A percentile compares a stretch with the other conserved stretches of the same genome.
Evolutionary conservation across 2,113 vertebrate genomes (phyloP).

Genomic region (Xiphophorus hellerii): DNA sequence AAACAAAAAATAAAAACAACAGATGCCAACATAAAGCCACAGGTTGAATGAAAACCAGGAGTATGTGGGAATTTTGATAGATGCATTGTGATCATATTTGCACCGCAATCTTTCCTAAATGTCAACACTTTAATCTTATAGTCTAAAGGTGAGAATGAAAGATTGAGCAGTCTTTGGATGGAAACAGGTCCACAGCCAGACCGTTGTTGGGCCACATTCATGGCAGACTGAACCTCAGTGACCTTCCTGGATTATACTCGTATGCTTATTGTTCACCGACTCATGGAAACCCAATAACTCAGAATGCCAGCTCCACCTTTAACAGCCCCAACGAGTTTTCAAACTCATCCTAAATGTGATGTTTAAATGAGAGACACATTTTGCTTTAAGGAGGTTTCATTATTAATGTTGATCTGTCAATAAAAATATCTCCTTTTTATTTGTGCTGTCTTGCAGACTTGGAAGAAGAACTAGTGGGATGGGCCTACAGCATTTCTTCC

Average conservation of each 20-base stretch:
- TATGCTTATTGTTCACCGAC: slow-evolving; percentile 9
- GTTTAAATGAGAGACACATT: slow-evolving; percentile 29
- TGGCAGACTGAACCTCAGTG: neutral
- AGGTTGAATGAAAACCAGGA: slow-evolving; percentile 7
- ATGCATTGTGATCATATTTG: slow-evolving; percentile 22
- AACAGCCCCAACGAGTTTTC: slow-evolving; percentile 18
- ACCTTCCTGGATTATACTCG: slow-evolving; percentile 2
- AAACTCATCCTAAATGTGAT: slow-evolving; percentile 22
- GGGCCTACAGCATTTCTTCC: slow-evolving; percentile 10
- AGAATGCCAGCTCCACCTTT: slow-evolving; percentile 13
- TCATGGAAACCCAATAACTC: slow-evolving; percentile 2
- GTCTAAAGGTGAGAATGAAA: slow-evolving; percentile 28
- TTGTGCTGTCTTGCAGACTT: slow-evolving; percentile 1
- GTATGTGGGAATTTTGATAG: slow-evolving; percentile 16
- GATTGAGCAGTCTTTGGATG: slow-evolving; percentile 19
- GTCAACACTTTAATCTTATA: slow-evolving; percentile 28
- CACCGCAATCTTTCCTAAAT: slow-evolving; percentile 27
- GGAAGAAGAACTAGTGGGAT: slow-evolving; percentile 27
- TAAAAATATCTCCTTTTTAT: slow-evolving; percentile 36
- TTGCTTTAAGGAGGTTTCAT: slow-evolving; percentile 24
- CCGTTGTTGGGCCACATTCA: slow-evolving; percentile 5
- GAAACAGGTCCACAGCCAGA: slow-evolving; percentile 3
- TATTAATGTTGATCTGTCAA: neutral
- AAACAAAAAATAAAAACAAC: neutral
- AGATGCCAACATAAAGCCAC: slow-evolving; percentile 17